These are phyloP conservation scores for Danionella cerebrum DNA, from an alignment of 2,113 vertebrate species.

Conservation along the genomic window DNA sequence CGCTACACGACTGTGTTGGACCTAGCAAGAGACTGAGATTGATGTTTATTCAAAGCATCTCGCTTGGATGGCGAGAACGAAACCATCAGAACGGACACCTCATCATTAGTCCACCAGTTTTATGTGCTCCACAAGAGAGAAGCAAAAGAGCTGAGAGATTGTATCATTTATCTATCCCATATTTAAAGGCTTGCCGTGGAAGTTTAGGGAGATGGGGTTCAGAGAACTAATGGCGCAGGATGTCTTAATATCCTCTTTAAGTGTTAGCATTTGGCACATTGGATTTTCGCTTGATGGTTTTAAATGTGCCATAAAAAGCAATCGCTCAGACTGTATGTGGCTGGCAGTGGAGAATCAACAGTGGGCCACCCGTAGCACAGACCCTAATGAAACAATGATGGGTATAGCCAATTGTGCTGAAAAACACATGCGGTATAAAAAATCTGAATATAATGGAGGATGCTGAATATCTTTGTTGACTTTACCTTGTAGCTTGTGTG, in stretches of 20 bases:
- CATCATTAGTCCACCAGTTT: slow-evolving; percentile 59
- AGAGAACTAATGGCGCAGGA: slow-evolving; percentile 45
- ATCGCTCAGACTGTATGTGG: slow-evolving; percentile 43
- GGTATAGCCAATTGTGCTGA: no score
- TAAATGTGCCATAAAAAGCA: slow-evolving; percentile 55
- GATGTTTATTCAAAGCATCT: slow-evolving; percentile 66
- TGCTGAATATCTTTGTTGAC: no score
- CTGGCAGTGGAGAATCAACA: slow-evolving; percentile 13
- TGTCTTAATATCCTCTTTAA: slow-evolving; percentile 51
- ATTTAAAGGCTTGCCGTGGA: slow-evolving; percentile 48
- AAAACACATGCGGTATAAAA: no score
- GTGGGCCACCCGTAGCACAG: background rate
- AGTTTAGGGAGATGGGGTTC: slow-evolving; percentile 51
- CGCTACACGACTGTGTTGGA: slow-evolving; percentile 55
- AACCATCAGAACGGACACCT: slow-evolving; percentile 55
- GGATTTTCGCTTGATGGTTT: slow-evolving; percentile 49
- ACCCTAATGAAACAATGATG: background rate
- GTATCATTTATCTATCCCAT: slow-evolving; percentile 46
- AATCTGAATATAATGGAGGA: no score
- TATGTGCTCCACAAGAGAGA: slow-evolving; percentile 41
- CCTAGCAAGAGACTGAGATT: slow-evolving; percentile 51
- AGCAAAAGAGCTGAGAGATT: slow-evolving; percentile 37
- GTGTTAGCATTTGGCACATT: slow-evolving; percentile 52
- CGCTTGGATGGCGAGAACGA: slow-evolving; percentile 45
- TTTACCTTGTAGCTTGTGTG: no score